phyloP scores from a whole-genome alignment of 2,888 invertebrate genomes.

The Plusia festucae region DNA sequence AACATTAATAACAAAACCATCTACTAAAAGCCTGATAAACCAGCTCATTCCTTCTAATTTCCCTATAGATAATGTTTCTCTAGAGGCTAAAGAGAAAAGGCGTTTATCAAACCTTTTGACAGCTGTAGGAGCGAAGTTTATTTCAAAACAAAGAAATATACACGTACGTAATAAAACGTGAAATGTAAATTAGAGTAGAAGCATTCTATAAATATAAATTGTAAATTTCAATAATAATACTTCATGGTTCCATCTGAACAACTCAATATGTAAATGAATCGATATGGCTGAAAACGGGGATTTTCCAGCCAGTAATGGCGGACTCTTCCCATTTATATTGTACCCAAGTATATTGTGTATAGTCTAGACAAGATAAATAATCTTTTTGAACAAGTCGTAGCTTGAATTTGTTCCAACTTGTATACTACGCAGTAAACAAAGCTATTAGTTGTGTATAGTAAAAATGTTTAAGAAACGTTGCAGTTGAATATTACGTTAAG shows the following conservation, averaged over 20 bases:
- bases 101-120: not conserved
- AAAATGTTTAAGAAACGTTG: not conserved
- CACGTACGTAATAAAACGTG: not conserved
- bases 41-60: not conserved
- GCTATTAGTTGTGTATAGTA: not conserved
- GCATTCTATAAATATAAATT: not conserved
- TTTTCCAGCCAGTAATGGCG: not conserved
- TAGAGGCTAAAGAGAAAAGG: not conserved
- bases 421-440: not conserved
- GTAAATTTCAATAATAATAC: slow-evolving; percentile 6
- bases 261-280: slow-evolving; percentile 11
- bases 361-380: slow-evolving; percentile 3
- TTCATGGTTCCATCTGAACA: not conserved
- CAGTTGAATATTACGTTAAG: no score
- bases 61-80: not conserved
- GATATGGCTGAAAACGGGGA: not conserved
- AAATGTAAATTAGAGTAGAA: not conserved
- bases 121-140: not conserved
- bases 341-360: not conserved
- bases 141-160: not conserved
- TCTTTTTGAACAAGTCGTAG: not conserved
- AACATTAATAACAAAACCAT: not conserved
- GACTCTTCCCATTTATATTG: not conserved
- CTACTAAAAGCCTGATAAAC: no score
- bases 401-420: slow-evolving; percentile 1